These are phyloP conservation scores for Gallinago nigripennis DNA, from an alignment of 2,797 vertebrate genomes.

Conservation along the genomic window DNA sequence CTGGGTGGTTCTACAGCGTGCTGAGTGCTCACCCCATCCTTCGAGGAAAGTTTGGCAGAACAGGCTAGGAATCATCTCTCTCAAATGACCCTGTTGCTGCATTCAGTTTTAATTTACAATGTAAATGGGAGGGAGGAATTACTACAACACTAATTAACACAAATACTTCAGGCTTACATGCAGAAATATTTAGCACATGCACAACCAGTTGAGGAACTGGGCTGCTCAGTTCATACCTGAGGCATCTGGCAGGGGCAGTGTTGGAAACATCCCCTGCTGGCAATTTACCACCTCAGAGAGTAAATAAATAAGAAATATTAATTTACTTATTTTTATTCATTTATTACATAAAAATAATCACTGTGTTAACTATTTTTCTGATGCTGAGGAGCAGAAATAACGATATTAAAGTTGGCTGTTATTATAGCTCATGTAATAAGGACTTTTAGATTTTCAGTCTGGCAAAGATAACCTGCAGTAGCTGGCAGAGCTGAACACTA, in stretches of 20 bases:
- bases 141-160: neutral
- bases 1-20: neutral
- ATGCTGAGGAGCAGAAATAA: neutral
- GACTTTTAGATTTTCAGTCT: neutral
- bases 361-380: neutral
- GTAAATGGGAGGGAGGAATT: neutral
- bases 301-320: neutral
- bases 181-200: neutral
- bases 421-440: neutral
- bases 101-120: neutral
- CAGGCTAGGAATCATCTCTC: neutral
- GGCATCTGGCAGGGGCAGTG: neutral
- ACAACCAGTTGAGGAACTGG: neutral
- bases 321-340: neutral
- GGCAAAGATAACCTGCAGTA: neutral
- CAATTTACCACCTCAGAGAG: neutral
- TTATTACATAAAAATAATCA: neutral
- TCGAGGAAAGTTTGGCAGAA: neutral
- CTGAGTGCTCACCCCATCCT: neutral
- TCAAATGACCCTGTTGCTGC: neutral
- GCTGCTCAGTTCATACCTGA: neutral
- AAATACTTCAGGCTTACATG: neutral
- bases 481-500: neutral
- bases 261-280: neutral
- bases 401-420: neutral